Conservation (phyloP, 2,113 vertebrate genomes). For the Peromyscus californicus region DNA sequence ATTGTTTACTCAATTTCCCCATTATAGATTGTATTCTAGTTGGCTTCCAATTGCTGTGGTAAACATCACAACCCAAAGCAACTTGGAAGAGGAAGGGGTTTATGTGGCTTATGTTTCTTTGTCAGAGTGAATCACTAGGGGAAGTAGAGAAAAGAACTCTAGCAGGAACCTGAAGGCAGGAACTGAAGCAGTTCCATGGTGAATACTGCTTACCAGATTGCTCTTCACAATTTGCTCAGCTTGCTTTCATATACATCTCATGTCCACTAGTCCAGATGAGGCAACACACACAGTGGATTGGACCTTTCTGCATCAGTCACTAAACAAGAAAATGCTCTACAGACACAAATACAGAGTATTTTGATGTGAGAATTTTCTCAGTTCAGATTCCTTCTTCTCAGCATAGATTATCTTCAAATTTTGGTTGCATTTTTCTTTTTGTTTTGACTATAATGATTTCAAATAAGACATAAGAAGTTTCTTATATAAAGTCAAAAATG, state of each 20-base stretch:
- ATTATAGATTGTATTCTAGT: background rate
- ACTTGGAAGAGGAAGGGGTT: background rate
- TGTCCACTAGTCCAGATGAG: background rate
- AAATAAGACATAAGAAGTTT: background rate
- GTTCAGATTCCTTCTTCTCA: too few species aligned
- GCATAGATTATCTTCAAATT: background rate
- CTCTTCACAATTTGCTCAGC: background rate
- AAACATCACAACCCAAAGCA: background rate
- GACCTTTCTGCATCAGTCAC: too few species aligned
- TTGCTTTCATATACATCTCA: background rate
- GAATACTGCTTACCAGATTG: background rate
- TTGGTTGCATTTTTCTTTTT: background rate
- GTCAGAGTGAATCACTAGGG: background rate
- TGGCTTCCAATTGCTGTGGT: background rate
- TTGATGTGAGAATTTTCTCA: background rate
- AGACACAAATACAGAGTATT: background rate
- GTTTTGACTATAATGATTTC: background rate
- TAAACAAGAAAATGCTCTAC: background rate
- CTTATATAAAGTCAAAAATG: background rate
- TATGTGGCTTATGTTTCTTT: background rate
- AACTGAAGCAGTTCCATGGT: background rate
- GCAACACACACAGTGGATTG: background rate
- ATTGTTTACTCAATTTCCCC: background rate
- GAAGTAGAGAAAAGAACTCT: background rate
- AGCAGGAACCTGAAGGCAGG: background rate